phyloP scores from a whole-genome alignment of 2,113 vertebrate species.

The Ageneiosus marmoratus region DNA sequence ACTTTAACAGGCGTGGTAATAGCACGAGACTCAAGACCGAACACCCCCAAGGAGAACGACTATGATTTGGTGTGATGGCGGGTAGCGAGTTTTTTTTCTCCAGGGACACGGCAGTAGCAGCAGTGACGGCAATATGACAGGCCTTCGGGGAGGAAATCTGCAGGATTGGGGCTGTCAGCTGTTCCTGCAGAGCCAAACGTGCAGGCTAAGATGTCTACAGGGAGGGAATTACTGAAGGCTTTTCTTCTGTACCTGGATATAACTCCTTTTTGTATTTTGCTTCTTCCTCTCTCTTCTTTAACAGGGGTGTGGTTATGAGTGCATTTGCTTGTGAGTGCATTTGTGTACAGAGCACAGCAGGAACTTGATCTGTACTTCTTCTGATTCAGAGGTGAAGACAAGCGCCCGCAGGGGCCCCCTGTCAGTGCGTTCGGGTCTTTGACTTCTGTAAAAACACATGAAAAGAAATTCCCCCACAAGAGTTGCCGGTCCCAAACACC shows the following conservation, averaged over 20 bases:
- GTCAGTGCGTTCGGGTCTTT: slow-evolving; percentile 93
- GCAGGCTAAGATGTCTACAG: slow-evolving; percentile 78
- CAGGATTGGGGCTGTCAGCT: slow-evolving; percentile 90
- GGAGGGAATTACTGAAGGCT: slow-evolving; percentile 98
- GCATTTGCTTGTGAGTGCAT: slow-evolving; percentile 29
- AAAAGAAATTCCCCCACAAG: slow-evolving; percentile 92
- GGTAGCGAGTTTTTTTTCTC: slow-evolving; percentile 59
- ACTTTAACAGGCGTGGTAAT: slow-evolving; percentile 59
- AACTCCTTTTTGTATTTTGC: slow-evolving; percentile 66
- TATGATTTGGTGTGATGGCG: slow-evolving; percentile 51
- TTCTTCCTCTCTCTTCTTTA: slow-evolving; percentile 34
- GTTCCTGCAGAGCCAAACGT: slow-evolving; percentile 91
- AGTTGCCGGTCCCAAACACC: slow-evolving; percentile 90
- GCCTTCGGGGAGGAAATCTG: slow-evolving; percentile 79
- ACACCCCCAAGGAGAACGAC: slow-evolving; percentile 71
- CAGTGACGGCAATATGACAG: slow-evolving; percentile 88
- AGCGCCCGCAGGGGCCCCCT: slow-evolving; percentile 95
- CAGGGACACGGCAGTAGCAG: slow-evolving; percentile 84
- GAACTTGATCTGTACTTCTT: slow-evolving; percentile 98
- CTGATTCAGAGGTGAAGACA: slow-evolving; percentile 99
- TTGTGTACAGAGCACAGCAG: slow-evolving; percentile 93
- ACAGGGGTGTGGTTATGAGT: slow-evolving; percentile 5
- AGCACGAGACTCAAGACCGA: slow-evolving; percentile 63
- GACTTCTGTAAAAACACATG: slow-evolving; percentile 92
- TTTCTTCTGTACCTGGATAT: slow-evolving; percentile 89